Percentiles rank a stretch among this genome's conserved stretches.
These are phyloP conservation scores for Melipona beecheii DNA, from an alignment of 2,888 invertebrate genomes.

Conservation along the genomic window DNA sequence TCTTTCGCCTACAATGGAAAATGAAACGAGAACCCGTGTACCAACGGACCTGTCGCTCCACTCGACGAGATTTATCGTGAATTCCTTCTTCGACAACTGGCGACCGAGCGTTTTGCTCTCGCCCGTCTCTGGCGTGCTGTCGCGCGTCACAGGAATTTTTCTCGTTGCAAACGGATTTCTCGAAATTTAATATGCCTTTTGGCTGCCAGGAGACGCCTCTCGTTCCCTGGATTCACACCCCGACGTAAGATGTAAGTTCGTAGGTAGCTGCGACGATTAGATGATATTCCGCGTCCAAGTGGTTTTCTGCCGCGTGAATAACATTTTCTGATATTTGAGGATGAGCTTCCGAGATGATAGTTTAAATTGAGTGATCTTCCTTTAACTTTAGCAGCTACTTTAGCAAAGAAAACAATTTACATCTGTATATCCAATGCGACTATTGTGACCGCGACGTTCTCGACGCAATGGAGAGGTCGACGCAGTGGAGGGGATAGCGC, in stretches of 20 bases:
- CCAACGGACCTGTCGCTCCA: slow-evolving; percentile 51
- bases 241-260: neutral
- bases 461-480: no score
- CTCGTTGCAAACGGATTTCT: slow-evolving; percentile 22
- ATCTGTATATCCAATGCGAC: no score
- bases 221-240: neutral
- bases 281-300: no score
- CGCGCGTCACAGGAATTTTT: slow-evolving; percentile 28
- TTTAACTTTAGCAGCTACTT: no score
- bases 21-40: slow-evolving; percentile 64
- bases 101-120: slow-evolving; percentile 17
- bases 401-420: no score
- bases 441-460: no score
- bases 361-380: no score
- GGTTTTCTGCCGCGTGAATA: neutral
- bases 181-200: slow-evolving; percentile 41
- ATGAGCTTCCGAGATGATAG: no score
- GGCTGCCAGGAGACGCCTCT: neutral
- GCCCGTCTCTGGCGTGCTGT: neutral
- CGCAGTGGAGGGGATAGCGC: no score
- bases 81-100: slow-evolving; percentile 32
- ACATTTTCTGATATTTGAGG: neutral
- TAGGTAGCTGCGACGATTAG: neutral
- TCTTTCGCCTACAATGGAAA: slow-evolving; percentile 61
- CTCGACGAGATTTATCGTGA: slow-evolving; percentile 66